A percentile compares a stretch with the other conserved stretches of the same genome.
Conservation (phyloP, 2,888 invertebrate genomes). For the Cephus nigrinus region DNA sequence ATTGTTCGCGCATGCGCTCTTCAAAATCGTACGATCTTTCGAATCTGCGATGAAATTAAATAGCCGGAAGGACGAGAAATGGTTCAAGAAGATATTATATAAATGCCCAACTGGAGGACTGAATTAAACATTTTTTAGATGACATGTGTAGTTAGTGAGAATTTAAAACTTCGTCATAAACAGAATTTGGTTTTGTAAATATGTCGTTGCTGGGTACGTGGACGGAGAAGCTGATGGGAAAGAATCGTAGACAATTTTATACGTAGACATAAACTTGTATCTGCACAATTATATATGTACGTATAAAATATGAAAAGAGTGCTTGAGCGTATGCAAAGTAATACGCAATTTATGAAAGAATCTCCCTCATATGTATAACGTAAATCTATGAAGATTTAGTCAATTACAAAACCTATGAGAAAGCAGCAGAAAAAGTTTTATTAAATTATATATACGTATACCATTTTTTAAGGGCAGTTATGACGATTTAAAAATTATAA, state of each 20-base stretch:
- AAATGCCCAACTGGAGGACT: constrained; percentile 38
- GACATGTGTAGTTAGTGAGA: constrained; percentile 47
- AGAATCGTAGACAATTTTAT: neutral
- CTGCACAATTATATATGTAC: neutral
- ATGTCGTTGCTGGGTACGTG: constrained; percentile 33
- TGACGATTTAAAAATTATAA: constrained; percentile 10
- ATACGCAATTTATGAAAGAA: neutral
- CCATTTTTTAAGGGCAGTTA: constrained; percentile 20
- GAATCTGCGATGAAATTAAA: neutral
- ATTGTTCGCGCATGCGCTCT: neutral
- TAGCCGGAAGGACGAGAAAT: neutral
- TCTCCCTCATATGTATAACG: constrained; percentile 22
- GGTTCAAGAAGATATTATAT: neutral
- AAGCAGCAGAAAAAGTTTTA: constrained; percentile 41
- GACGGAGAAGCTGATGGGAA: neutral
- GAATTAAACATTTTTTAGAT: constrained; percentile 55
- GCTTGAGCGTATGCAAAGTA: neutral
- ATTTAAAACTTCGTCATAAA: constrained; percentile 40
- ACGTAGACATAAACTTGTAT: neutral
- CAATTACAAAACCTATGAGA: constrained; percentile 54
- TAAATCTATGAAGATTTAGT: constrained; percentile 48
- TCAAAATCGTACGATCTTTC: neutral
- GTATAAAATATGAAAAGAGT: neutral
- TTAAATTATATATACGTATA: constrained; percentile 28
- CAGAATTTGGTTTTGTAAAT: constrained; percentile 52